Conservation (phyloP, 2,797 vertebrate genomes). For the Hapalemur alaotrensis region DNA sequence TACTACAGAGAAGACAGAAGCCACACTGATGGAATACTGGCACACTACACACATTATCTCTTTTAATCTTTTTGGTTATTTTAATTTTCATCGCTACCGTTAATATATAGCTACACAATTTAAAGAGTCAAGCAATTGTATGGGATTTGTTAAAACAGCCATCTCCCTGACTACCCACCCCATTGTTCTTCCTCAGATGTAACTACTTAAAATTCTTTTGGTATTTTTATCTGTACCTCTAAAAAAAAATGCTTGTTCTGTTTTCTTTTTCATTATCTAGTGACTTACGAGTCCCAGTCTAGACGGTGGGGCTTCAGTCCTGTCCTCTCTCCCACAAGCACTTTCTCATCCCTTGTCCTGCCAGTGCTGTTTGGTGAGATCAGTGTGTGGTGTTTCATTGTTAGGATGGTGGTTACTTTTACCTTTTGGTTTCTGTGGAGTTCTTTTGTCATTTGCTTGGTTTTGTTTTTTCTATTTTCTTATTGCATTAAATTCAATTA, state of each 20-base stretch:
- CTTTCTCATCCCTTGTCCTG: background rate
- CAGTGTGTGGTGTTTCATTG: background rate
- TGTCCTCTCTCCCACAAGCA: background rate
- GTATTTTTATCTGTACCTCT: background rate
- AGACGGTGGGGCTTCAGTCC: background rate
- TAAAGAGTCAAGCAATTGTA: background rate
- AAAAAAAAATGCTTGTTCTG: background rate
- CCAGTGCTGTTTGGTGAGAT: background rate
- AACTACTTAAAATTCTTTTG: background rate
- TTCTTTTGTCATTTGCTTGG: background rate
- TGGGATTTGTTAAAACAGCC: background rate
- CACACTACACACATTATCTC: background rate
- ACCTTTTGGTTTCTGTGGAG: background rate
- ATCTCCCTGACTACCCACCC: background rate
- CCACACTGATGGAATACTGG: background rate
- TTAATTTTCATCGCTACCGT: background rate
- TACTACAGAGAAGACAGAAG: background rate
- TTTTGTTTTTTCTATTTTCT: constrained; percentile 16
- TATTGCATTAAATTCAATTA: background rate
- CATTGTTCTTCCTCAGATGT: background rate
- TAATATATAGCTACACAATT: background rate
- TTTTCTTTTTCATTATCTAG: background rate
- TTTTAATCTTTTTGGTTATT: background rate
- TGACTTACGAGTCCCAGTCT: background rate
- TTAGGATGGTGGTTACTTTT: background rate